phyloP scores from a whole-genome alignment of 2,888 invertebrate genomes.

The Agrilus mali region DNA sequence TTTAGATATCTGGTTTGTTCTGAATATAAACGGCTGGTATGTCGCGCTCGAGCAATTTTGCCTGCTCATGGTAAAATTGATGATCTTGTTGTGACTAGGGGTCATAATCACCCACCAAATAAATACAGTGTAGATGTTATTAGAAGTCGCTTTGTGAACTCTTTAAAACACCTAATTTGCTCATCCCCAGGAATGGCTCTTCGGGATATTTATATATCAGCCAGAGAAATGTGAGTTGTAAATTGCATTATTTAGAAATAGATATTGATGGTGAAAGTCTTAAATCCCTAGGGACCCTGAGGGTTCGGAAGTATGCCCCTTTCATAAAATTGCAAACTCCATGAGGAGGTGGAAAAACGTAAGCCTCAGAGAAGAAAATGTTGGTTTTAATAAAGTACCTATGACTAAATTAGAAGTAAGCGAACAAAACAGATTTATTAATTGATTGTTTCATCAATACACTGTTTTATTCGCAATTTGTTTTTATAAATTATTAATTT shows the following conservation, averaged over 20 bases:
- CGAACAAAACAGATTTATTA: no score
- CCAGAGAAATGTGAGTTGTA: constrained; percentile 5
- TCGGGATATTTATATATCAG: constrained; percentile 2
- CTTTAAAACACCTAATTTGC: constrained; percentile 15
- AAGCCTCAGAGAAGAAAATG: not conserved
- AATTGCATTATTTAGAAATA: not conserved
- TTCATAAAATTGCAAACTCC: constrained; percentile 16
- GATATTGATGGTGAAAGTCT: not conserved
- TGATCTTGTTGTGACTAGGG: constrained; percentile 16
- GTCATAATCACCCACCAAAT: constrained; percentile 21
- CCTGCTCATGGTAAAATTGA: constrained; percentile 14
- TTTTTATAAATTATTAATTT: no score
- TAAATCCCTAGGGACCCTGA: constrained; percentile 16
- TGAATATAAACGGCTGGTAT: constrained; percentile 20
- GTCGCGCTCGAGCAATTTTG: constrained; percentile 20
- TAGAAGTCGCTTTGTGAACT: constrained; percentile 9
- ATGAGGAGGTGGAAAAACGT: constrained; percentile 19
- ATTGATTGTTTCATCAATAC: no score
- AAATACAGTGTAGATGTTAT: constrained; percentile 6
- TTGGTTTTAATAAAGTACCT: no score
- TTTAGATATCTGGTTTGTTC: constrained; percentile 21
- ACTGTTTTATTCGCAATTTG: no score
- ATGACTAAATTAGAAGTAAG: no score
- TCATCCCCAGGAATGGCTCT: constrained; percentile 6
- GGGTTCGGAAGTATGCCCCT: constrained; percentile 17